A percentile compares a stretch with the other conserved stretches of the same genome.
Evolutionary conservation across 2,888 invertebrate species (phyloP).

Genomic region (Drosophila melanocephala): DNA sequence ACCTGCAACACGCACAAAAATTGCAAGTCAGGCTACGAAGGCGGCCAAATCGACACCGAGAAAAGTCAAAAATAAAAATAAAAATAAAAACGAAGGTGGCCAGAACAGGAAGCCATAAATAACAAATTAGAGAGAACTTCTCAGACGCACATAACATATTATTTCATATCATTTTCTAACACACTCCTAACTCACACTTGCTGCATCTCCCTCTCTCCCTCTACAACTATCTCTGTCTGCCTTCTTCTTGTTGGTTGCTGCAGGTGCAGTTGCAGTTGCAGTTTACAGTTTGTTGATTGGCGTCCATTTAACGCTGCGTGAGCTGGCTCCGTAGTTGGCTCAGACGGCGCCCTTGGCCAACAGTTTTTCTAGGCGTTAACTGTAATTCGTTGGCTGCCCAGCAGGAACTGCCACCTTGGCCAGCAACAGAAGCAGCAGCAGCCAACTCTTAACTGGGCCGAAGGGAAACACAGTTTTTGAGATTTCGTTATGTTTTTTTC

Average conservation of each 20-base stretch:
- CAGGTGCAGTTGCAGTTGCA: slow-evolving; percentile 61
- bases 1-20: slow-evolving; percentile 70
- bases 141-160: slow-evolving; percentile 63
- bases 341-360: slow-evolving; percentile 63
- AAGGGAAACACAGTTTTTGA: slow-evolving; percentile 42
- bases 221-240: neutral
- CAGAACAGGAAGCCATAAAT: slow-evolving; percentile 77
- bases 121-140: slow-evolving; percentile 71
- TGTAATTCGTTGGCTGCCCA: slow-evolving; percentile 69
- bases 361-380: slow-evolving; percentile 76
- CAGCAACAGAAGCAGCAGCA: slow-evolving; percentile 29
- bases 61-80: neutral
- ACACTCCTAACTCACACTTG: slow-evolving; percentile 28
- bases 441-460: slow-evolving; percentile 25
- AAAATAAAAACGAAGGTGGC: slow-evolving; percentile 17
- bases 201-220: neutral
- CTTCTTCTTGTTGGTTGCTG: slow-evolving; percentile 39
- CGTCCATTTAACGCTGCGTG: slow-evolving; percentile 78
- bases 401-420: slow-evolving; percentile 77
- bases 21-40: slow-evolving; percentile 68
- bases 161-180: slow-evolving; percentile 78
- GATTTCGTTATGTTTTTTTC: neutral
- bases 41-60: slow-evolving; percentile 25
- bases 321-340: slow-evolving; percentile 47
- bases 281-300: slow-evolving; percentile 67